A percentile compares a stretch with the other conserved stretches of the same genome.
Conservation (phyloP, 2,113 vertebrate genomes). For the Octodon degus region DNA sequence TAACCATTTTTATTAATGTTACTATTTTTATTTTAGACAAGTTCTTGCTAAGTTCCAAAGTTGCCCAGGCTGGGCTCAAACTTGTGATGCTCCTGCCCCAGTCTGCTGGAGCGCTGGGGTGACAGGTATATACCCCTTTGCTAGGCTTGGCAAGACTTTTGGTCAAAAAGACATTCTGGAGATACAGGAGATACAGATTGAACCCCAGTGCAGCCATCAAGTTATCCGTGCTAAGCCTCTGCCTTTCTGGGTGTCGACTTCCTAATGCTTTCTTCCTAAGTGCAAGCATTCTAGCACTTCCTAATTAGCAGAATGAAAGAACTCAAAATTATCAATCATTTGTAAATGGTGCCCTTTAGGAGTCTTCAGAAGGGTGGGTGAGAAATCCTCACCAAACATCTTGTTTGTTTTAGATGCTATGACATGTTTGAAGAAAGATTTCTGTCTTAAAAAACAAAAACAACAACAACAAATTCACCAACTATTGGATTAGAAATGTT, state of each 20-base stretch:
- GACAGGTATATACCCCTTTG: neutral
- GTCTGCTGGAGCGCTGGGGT: neutral
- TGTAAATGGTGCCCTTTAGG: neutral
- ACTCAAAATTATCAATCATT: neutral
- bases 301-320: constrained; percentile 17
- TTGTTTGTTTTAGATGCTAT: constrained; percentile 4
- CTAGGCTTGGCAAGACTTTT: neutral
- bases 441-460: constrained; percentile 7
- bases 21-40: neutral
- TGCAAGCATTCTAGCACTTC: neutral
- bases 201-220: neutral
- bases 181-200: neutral
- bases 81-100: neutral
- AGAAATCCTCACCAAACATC: no score
- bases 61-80: neutral
- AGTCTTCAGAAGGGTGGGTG: neutral
- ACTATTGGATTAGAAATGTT: neutral
- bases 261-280: no score
- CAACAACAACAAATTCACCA: neutral
- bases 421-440: constrained; percentile 43
- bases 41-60: neutral
- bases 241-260: constrained; percentile 2
- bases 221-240: neutral
- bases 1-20: neutral
- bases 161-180: constrained; percentile 2